Evolutionary conservation across 2,888 invertebrate genomes (phyloP).

Genomic region (Barypeithes pellucidus): DNA sequence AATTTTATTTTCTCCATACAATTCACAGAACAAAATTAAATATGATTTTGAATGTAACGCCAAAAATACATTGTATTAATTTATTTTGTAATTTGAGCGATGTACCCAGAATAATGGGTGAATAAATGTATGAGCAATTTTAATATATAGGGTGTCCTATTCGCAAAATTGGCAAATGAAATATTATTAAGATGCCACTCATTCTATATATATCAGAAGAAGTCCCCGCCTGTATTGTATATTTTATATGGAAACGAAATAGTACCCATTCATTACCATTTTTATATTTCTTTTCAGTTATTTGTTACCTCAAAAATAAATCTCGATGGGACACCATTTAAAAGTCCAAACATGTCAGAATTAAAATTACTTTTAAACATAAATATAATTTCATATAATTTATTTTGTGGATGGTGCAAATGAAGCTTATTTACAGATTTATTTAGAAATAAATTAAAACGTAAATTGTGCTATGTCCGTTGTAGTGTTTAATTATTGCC

Average conservation of each 20-base stretch:
- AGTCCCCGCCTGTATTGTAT: too few species aligned
- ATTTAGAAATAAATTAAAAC: conserved; percentile 19
- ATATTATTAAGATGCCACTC: too few species aligned
- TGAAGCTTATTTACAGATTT: conserved; percentile 9
- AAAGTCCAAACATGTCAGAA: conserved; percentile 23
- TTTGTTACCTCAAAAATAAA: too few species aligned
- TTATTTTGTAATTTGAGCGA: conserved; percentile 12
- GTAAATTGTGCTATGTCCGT: background rate
- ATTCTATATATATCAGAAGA: too few species aligned
- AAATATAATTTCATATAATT: conserved; percentile 18
- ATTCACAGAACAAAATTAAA: background rate
- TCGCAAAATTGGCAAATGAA: too few species aligned
- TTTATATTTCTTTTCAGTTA: too few species aligned
- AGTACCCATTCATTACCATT: too few species aligned
- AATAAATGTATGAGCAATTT: background rate
- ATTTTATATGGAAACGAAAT: too few species aligned
- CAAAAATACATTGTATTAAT: conserved; percentile 1
- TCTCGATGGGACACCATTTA: background rate
- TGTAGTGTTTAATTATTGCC: conserved; percentile 11
- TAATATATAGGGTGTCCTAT: background rate
- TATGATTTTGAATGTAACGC: background rate
- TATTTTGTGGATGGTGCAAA: conserved; percentile 15
- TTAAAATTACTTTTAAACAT: conserved; percentile 21
- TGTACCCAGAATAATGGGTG: conserved; percentile 2
- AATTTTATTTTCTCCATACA: background rate